Percentiles rank a stretch among this genome's conserved stretches.
These are phyloP conservation scores for Petrosia ficiformis DNA, from an alignment of 37 sponge, comb jelly and placozoan genomes.

Conservation along the genomic window DNA sequence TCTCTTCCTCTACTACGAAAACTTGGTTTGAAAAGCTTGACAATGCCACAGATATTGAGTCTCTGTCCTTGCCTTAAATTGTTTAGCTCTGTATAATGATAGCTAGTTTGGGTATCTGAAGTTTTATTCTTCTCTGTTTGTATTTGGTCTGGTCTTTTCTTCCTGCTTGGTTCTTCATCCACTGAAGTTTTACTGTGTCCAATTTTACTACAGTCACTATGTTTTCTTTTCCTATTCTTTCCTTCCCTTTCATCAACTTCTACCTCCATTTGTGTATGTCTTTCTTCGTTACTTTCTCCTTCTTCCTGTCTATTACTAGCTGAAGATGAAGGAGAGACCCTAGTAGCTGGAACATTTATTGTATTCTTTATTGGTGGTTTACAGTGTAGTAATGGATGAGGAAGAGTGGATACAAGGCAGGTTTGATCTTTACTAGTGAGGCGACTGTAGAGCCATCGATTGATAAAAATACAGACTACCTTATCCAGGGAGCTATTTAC, in stretches of 20 bases:
- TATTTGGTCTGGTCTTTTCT: background rate
- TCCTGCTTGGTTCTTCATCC: background rate
- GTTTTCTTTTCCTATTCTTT: background rate
- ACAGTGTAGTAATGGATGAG: too few species aligned
- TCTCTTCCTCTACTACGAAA: constrained; percentile 22
- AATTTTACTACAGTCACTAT: too few species aligned
- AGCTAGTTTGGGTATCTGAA: background rate
- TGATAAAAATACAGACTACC: background rate
- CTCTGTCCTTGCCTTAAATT: constrained; percentile 10
- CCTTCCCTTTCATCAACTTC: background rate
- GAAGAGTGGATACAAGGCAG: background rate
- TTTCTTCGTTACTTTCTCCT: background rate
- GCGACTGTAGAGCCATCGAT: background rate
- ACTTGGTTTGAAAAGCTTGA: constrained; percentile 30
- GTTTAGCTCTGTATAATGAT: constrained; percentile 27
- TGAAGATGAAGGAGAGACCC: background rate
- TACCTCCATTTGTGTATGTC: constrained; percentile 12
- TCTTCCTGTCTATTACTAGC: background rate
- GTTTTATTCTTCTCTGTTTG: too few species aligned
- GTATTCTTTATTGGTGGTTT: too few species aligned
- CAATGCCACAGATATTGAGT: constrained; percentile 41
- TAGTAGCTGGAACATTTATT: too few species aligned
- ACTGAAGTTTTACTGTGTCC: background rate
- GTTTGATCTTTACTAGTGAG: background rate
- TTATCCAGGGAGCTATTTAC: background rate